phyloP scores from a whole-genome alignment of 2,888 invertebrate genomes.

The Fragum sueziense region DNA sequence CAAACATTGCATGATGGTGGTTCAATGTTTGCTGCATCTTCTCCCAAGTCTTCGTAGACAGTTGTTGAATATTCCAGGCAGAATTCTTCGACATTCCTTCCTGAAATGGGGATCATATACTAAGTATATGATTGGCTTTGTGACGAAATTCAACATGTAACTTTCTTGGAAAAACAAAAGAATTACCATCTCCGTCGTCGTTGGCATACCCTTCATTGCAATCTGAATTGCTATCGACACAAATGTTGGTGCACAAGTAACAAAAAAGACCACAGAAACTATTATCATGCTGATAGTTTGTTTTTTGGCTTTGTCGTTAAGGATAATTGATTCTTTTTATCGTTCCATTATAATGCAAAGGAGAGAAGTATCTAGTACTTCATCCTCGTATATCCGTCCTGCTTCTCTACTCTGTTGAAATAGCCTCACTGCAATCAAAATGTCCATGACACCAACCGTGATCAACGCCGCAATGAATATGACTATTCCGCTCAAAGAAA shows the following conservation, averaged over 20 bases:
- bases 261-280: not conserved
- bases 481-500: no score
- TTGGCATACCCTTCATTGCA: not conserved
- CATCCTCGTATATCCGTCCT: not conserved
- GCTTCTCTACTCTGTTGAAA: not conserved
- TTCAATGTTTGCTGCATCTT: no score
- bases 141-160: not conserved
- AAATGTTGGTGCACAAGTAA: not conserved
- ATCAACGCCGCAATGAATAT: not conserved
- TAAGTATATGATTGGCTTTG: not conserved
- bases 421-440: not conserved
- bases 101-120: not conserved
- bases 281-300: not conserved
- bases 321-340: not conserved
- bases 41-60: no score
- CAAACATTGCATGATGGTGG: no score
- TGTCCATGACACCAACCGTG: not conserved
- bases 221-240: not conserved
- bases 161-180: not conserved
- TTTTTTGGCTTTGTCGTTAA: not conserved
- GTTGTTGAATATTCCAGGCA: not conserved
- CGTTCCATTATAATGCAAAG: not conserved
- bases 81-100: not conserved
- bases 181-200: not conserved
- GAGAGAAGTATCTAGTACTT: not conserved